A percentile compares a stretch with the other conserved stretches of the same genome.
These are phyloP conservation scores for Boloria euphrosyne DNA, from an alignment of 2,888 invertebrate genomes.

Conservation along the genomic window DNA sequence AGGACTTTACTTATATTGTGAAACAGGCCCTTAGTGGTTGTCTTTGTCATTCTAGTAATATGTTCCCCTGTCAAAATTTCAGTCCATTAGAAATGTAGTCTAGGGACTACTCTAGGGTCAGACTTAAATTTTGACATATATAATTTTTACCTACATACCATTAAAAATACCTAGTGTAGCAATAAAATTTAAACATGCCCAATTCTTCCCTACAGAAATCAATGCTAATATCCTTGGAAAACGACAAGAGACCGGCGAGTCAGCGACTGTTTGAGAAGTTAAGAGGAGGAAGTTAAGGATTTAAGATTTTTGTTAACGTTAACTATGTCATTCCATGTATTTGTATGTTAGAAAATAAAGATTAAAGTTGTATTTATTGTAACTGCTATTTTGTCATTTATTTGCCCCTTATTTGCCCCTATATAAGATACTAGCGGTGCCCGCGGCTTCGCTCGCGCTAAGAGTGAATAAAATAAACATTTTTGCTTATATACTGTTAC, in stretches of 20 bases:
- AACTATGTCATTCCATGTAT: background rate
- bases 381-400: background rate
- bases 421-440: too few relatives aligned
- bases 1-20: too few relatives aligned
- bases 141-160: background rate
- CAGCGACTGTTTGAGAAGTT: conserved; percentile 57
- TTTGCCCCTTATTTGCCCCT: background rate
- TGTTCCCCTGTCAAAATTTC: too few relatives aligned
- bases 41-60: too few relatives aligned
- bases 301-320: background rate
- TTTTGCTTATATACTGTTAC: too few relatives aligned
- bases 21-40: too few relatives aligned
- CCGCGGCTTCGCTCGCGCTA: too few relatives aligned
- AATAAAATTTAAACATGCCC: background rate
- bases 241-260: conserved; percentile 50
- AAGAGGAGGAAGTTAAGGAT: conserved; percentile 41
- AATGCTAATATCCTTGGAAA: conserved; percentile 57
- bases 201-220: conserved; percentile 62
- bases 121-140: too few relatives aligned
- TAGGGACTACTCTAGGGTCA: too few relatives aligned
- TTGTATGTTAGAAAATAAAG: background rate
- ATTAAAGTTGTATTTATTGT: background rate
- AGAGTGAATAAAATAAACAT: too few relatives aligned
- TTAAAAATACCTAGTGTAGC: too few relatives aligned
- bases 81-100: too few relatives aligned